phyloP scores from a whole-genome alignment of 2,113 vertebrate genomes.

The Bufo gargarizans region DNA sequence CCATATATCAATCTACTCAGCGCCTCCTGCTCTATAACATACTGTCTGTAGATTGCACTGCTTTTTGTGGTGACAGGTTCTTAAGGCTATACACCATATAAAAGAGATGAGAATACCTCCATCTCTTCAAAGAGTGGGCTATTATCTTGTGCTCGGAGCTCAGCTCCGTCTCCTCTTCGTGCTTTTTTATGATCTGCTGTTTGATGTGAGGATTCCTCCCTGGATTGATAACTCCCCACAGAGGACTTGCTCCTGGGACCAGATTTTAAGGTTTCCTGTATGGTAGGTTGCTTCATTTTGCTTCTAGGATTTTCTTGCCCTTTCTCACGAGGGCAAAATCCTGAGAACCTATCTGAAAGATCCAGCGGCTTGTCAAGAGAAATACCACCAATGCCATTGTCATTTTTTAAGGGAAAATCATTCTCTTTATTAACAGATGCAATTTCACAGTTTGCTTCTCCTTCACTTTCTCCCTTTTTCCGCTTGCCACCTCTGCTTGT shows the following conservation, averaged over 20 bases:
- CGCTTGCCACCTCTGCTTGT: constrained; percentile 70
- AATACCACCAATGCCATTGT: constrained; percentile 65
- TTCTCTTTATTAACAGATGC: constrained; percentile 75
- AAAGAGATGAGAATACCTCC: constrained; percentile 64
- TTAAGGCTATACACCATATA: not conserved
- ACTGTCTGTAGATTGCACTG: too few species aligned
- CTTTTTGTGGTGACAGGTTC: not conserved
- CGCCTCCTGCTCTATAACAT: too few species aligned
- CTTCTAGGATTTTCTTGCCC: constrained; percentile 67
- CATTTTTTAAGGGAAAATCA: constrained; percentile 61
- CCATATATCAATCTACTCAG: too few species aligned
- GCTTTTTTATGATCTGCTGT: constrained; percentile 63
- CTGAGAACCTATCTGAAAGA: constrained; percentile 77
- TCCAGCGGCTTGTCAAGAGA: constrained; percentile 72
- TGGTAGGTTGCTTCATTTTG: constrained; percentile 69
- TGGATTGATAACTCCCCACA: constrained; percentile 59
- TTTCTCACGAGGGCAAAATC: constrained; percentile 67
- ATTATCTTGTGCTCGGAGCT: not conserved
- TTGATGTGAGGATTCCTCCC: constrained; percentile 65
- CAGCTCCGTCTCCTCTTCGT: not conserved
- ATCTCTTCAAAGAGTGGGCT: constrained; percentile 65
- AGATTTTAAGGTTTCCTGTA: constrained; percentile 69
- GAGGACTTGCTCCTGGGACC: constrained; percentile 64
- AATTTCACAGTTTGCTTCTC: constrained; percentile 65
- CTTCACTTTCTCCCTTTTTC: constrained; percentile 71